Evolutionary conservation across 2,113 vertebrate genomes (phyloP).

Genomic region (Apeltes quadracus): DNA sequence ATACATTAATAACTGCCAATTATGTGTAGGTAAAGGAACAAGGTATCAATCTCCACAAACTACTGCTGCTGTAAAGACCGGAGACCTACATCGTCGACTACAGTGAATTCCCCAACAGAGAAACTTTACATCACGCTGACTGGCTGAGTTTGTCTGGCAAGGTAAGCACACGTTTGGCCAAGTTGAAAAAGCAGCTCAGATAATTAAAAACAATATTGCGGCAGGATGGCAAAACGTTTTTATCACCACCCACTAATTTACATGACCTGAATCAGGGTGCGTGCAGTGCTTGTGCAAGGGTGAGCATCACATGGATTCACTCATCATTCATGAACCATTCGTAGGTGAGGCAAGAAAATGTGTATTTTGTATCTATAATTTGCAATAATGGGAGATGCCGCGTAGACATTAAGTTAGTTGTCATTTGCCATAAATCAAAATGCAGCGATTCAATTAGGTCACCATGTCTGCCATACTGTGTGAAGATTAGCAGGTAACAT

Average conservation of each 20-base stretch:
- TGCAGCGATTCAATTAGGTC: not conserved
- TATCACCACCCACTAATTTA: not conserved
- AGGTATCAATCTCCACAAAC: not conserved
- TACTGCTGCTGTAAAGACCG: not conserved
- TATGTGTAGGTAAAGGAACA: constrained; percentile 12
- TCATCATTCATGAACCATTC: not conserved
- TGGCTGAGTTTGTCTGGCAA: not conserved
- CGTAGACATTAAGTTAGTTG: not conserved
- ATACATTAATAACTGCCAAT: not conserved
- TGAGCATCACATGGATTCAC: not conserved
- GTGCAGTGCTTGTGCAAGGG: not conserved
- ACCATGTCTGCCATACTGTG: not conserved
- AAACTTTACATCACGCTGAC: constrained; percentile 1
- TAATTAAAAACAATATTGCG: not conserved
- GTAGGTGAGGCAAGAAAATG: not conserved
- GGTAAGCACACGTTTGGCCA: constrained; percentile 6
- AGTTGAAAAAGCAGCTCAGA: not conserved
- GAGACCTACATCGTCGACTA: not conserved
- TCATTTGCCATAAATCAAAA: not conserved
- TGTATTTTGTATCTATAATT: not conserved
- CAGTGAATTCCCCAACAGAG: not conserved
- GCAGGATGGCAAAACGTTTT: not conserved
- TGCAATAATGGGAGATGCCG: not conserved
- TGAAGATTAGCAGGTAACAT: not conserved
- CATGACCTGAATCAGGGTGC: not conserved